Base-by-base conservation (phyloP, 2,797 vertebrate species). In the Botia kubotai region DNA sequence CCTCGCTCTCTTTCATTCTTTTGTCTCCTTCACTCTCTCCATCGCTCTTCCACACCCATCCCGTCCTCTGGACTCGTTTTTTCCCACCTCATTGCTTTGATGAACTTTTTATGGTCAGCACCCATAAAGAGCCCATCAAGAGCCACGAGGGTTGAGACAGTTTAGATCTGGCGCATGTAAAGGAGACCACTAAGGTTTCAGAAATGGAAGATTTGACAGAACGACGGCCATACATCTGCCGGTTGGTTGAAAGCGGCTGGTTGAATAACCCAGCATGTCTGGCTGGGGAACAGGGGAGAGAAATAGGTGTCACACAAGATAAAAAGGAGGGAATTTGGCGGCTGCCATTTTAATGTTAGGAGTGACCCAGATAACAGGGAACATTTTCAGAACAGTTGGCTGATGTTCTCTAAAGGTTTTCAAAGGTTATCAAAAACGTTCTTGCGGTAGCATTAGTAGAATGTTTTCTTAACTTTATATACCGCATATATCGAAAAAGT, bases 51-150 rank as follows among this genome's bases (percentile, higher is more conserved):
- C 83, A 85, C 67, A 80, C 70, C 70, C 53, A 43, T 68, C 79
- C 57, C 62, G 72, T 81, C 73, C 66, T 76, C 53, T 53, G 57
- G 60, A 62, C 67, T 77, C 26, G 57, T 67, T 72, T 77, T 26
- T 82, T 43, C 62, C 63, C 76, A 94, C 93, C 94, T 95, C 95
- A 96, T 96, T 96, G 95, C 94, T 93, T 94, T 95, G 94, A 95
- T 96, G 94, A 95, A 95, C 95, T 94, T 84, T 97, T 98, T 96
- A 98, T 96, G 98, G 97, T 97, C 97, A 97, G 96, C 96, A 96
- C 96, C 95, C 95, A 96, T 93, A 90, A 97, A 97, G 95, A 95
- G 94, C 94, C 97, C 96, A 96, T 98, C 95, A 85, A 78, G 77
- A 72, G 82, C 81, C 74, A 23, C 26, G 72, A 82, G 79, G 68